Conservation (phyloP, 2,888 invertebrate species). For the Spodoptera exigua region DNA sequence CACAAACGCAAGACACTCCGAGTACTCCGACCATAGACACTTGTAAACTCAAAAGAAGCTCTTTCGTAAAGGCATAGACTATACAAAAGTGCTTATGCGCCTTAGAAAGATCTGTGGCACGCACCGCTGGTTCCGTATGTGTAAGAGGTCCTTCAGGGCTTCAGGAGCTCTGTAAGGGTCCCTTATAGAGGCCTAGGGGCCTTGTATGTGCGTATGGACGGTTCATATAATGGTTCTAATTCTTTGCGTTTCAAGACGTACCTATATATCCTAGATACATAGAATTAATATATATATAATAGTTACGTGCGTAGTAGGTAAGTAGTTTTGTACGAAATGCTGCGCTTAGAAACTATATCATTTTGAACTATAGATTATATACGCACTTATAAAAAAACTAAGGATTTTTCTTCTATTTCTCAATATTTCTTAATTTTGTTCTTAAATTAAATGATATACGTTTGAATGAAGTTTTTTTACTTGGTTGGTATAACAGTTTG, state of each 20-base stretch:
- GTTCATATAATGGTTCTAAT: slow-evolving; percentile 29
- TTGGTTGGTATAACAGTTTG: too few relatives aligned
- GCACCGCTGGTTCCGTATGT: slow-evolving; percentile 49
- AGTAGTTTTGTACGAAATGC: too few relatives aligned
- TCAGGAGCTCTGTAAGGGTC: slow-evolving; percentile 14
- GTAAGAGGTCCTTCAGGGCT: slow-evolving; percentile 37
- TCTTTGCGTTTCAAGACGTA: slow-evolving; percentile 26
- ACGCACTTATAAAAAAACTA: too few relatives aligned
- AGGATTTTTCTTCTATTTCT: too few relatives aligned
- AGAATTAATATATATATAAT: too few relatives aligned
- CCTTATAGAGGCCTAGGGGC: slow-evolving; percentile 2
- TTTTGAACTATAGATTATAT: too few relatives aligned
- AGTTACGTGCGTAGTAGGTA: too few relatives aligned
- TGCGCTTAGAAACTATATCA: too few relatives aligned
- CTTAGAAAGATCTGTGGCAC: slow-evolving; percentile 51
- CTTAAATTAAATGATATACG: too few relatives aligned
- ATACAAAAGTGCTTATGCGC: slow-evolving; percentile 36
- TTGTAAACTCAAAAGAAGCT: slow-evolving; percentile 43
- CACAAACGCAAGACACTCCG: not conserved
- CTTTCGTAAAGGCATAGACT: slow-evolving; percentile 41
- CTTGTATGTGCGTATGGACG: slow-evolving; percentile 21
- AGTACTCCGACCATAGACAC: slow-evolving; percentile 16
- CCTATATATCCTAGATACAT: too few relatives aligned
- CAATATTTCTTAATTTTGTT: too few relatives aligned
- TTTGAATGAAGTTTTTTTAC: too few relatives aligned